These are phyloP conservation scores for Pomatostomus ruficeps DNA, from an alignment of 2,113 vertebrate species.

Conservation along the genomic window DNA sequence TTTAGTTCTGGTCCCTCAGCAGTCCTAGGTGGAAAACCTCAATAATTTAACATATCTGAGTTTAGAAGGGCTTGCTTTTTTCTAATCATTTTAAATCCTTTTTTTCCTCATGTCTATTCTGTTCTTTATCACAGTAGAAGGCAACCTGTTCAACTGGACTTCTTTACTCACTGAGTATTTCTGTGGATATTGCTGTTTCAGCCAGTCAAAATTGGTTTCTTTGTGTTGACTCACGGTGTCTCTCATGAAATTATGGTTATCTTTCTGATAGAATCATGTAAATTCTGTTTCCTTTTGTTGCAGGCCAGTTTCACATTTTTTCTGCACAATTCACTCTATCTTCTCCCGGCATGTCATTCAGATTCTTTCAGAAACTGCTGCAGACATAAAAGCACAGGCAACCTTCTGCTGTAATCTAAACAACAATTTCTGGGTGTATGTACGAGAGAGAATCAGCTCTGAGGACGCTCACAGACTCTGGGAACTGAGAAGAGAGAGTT, in stretches of 20 bases:
- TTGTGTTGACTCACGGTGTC: neutral
- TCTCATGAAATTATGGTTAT: neutral
- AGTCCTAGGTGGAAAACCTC: neutral
- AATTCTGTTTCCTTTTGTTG: neutral
- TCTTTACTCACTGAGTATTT: neutral
- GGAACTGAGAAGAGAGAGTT: neutral
- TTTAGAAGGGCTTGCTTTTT: neutral
- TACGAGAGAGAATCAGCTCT: neutral
- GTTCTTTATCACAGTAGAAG: neutral
- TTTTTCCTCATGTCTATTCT: neutral
- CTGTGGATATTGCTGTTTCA: neutral
- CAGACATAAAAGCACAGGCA: neutral
- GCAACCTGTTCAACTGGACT: neutral
- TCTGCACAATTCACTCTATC: neutral
- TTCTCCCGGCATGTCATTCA: neutral
- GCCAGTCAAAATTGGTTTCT: neutral
- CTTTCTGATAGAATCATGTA: neutral
- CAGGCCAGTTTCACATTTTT: neutral
- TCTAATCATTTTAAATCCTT: neutral
- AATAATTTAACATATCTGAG: neutral
- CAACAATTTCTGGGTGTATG: neutral
- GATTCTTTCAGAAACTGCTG: neutral
- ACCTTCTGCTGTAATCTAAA: neutral
- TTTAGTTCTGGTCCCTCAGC: neutral
- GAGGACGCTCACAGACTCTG: neutral